These are phyloP conservation scores for Leucoma salicis DNA, from an alignment of 2,888 invertebrate species.

Conservation along the genomic window DNA sequence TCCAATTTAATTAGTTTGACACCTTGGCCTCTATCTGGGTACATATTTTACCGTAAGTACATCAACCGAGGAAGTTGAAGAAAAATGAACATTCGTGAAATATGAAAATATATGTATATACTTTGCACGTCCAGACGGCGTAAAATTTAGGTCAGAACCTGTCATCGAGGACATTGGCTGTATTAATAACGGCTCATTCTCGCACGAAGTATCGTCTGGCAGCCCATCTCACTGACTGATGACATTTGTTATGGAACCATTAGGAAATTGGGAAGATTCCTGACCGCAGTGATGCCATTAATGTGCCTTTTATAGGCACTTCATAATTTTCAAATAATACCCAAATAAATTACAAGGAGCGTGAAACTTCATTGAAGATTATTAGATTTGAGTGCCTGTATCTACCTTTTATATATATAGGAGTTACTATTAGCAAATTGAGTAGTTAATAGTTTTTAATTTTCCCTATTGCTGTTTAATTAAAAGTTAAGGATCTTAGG, in stretches of 20 bases:
- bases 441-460: too few species aligned
- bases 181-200: slow-evolving; percentile 43
- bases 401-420: slow-evolving; percentile 14
- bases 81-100: slow-evolving; percentile 22
- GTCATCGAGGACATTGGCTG: slow-evolving; percentile 35
- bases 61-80: too few species aligned
- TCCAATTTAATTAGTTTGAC: too few species aligned
- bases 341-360: slow-evolving; percentile 28
- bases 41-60: too few species aligned
- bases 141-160: slow-evolving; percentile 41
- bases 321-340: slow-evolving; percentile 47
- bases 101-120: slow-evolving; percentile 38
- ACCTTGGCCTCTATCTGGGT: too few species aligned
- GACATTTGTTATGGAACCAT: slow-evolving; percentile 52
- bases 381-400: slow-evolving; percentile 22
- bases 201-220: slow-evolving; percentile 27
- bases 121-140: slow-evolving; percentile 31
- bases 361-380: slow-evolving; percentile 17
- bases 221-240: slow-evolving; percentile 23
- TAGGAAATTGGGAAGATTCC: slow-evolving; percentile 62
- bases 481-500: too few species aligned
- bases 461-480: too few species aligned
- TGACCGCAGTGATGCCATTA: slow-evolving; percentile 35
- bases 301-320: slow-evolving; percentile 55
- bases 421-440: too few species aligned